phyloP scores from a whole-genome alignment of 1,140 invertebrate species.

The Eufriesea mexicana region DNA sequence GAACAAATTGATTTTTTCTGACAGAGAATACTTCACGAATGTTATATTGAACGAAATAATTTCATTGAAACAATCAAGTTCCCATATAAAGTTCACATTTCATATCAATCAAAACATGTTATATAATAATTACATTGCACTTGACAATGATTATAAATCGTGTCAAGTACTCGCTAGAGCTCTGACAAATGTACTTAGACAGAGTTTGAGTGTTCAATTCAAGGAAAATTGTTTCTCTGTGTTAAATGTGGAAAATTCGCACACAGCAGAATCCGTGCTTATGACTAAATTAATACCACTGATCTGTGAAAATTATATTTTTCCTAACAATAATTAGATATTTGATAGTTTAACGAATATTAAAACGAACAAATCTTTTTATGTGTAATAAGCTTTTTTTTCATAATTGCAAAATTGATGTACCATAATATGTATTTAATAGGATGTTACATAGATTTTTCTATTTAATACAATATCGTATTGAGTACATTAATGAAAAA shows the following conservation, averaged over 20 bases:
- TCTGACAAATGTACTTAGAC: slow-evolving; percentile 64
- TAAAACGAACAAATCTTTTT: not conserved
- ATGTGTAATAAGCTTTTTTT: not conserved
- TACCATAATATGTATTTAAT: not conserved
- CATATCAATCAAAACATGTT: slow-evolving; percentile 41
- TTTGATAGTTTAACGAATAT: not conserved
- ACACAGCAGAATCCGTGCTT: slow-evolving; percentile 52
- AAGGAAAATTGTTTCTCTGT: slow-evolving; percentile 64
- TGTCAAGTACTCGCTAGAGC: slow-evolving; percentile 68
- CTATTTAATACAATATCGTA: not conserved
- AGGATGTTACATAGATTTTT: not conserved
- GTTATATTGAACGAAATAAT: slow-evolving; percentile 58
- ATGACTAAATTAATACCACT: slow-evolving; percentile 58
- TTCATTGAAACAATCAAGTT: slow-evolving; percentile 44
- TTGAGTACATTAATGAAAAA: not conserved
- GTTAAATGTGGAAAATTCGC: slow-evolving; percentile 53
- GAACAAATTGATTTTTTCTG: slow-evolving; percentile 50
- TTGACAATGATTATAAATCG: slow-evolving; percentile 56
- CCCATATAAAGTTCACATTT: slow-evolving; percentile 65
- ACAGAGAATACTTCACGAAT: slow-evolving; percentile 57
- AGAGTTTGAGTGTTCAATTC: slow-evolving; percentile 69
- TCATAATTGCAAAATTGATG: not conserved
- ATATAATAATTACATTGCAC: slow-evolving; percentile 51
- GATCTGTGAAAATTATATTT: slow-evolving; percentile 59
- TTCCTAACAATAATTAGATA: not conserved